Evolutionary conservation across 2,113 vertebrate species (phyloP).

Genomic region (Hemibagrus wyckioides): DNA sequence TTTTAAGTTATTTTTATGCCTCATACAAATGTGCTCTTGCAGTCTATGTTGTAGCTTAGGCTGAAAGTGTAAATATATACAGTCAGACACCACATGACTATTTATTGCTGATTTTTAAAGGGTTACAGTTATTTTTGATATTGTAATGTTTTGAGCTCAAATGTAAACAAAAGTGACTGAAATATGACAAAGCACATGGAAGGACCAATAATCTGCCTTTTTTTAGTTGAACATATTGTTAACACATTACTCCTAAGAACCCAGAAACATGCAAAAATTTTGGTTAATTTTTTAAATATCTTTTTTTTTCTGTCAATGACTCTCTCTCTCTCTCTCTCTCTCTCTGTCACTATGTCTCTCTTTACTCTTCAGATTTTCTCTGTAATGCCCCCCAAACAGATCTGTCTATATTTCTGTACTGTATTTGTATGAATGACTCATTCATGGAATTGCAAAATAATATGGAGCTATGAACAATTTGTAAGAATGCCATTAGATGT

Average conservation of each 20-base stretch:
- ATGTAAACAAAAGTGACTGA: conserved; percentile 61
- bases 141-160: conserved; percentile 68
- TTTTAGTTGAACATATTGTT: conserved; percentile 9
- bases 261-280: conserved; percentile 68
- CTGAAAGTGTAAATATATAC: conserved; percentile 75
- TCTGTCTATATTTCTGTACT: conserved; percentile 27
- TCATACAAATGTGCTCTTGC: conserved; percentile 61
- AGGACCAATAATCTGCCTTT: conserved; percentile 67
- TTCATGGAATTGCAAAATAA: conserved; percentile 49
- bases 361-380: conserved; percentile 49
- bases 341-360: conserved; percentile 41
- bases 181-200: conserved; percentile 54
- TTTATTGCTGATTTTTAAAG: conserved; percentile 79
- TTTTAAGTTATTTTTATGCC: conserved; percentile 70
- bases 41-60: conserved; percentile 62
- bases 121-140: conserved; percentile 81
- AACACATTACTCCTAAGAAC: background rate
- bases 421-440: conserved; percentile 18
- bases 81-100: conserved; percentile 72
- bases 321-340: background rate
- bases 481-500: conserved; percentile 75
- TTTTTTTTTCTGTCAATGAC: conserved; percentile 15
- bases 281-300: background rate
- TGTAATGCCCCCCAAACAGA: conserved; percentile 26
- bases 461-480: conserved; percentile 60